Evolutionary conservation across 2,888 invertebrate genomes (phyloP), one percentile per base, ranked within the genome.

Genomic region (Lamellibrachia satsuma): DNA sequence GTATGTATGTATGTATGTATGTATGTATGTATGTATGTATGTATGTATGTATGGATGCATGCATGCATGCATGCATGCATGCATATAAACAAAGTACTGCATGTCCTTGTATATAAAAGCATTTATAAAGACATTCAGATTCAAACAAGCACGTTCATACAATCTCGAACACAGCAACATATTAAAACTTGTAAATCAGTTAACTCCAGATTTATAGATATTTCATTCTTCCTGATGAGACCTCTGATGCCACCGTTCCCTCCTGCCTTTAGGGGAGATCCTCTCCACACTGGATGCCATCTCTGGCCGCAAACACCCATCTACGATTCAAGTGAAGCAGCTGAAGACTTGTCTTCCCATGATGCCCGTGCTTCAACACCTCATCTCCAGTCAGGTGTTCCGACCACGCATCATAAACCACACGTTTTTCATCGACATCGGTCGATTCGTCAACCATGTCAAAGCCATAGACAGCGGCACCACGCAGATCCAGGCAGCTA

Each of bases 261-360:
- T 52, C 57, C 52, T 90, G 92, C 51, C 55, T 94, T 93, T 94
- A 96, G 96, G 95, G 93, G 96, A 96, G 90, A 95, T 96, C 52
- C 93, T 96, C 92, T 92, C 95, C 7, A 93, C 95, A 3, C 94
- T 96, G 90, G 96, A 96, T 92, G 95, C 95, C 7, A 95, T 96
- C 0, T 94, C 95, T 39, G 96, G 96, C 7, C 93, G 96, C n/a
- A 96, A 96, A 94, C 96, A 96, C 94, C 96, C 96, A 7, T 96
- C 96, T 90, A 95, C 95, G 3, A 95, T 95, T 11, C 96, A 96
- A 92, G 95, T 95, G 27, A 96, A 96, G 93, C 96, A 96, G 93
- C 94, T 96, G 27, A 95, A 95, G 94, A 94, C 93, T 11, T 93
- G 95, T 7, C 94, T 96, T 8, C 96, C 96, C 11, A 94, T 96